Base-by-base conservation (phyloP, 2,797 vertebrate genomes). In the Lagodon rhomboides region DNA sequence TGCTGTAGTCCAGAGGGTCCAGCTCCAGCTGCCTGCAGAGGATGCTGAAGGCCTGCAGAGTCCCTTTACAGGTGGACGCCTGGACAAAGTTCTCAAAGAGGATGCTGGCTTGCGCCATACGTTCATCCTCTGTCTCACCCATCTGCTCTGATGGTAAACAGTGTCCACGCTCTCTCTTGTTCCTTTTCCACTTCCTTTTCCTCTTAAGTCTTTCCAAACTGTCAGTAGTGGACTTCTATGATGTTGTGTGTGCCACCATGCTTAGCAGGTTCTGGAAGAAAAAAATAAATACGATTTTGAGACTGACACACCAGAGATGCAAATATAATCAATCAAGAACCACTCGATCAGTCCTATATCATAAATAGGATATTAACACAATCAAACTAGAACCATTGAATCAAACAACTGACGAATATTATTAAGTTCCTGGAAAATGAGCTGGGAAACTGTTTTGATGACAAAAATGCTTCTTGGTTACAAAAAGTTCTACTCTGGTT, bases 61-160 rank as follows among this genome's bases (percentile, higher is more conserved):
- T 97, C 62, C 97, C 97, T 92, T 99, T 99, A 85, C 98, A 99
- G 0, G 98, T 99, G 75, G 97, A 95, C 0, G 98, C 95, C 93
- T 97, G 96, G 64, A 99, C 94, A n/a, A 99, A 98, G 93, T 96
- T 98, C 94, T 99, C 98, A 79, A 99, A 99, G 50, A 99, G 94
- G 89, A 97, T 97, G 51, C 95, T 93, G n/a, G 96, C 97, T 87
- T 97, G 97, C 30, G 86, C 94, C 59, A 93, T 95, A 20, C 96
- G 96, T 84, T 98, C 97, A 0, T 97, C 96, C 53, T 97, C 96
- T 0, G 95, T 97, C 89, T 98, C 97, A 7, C 95, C 97, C 98
- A 99, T 99, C 89, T 86, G 93, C 76, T 12, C 25, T 12, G 53
- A 60, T 3, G 55, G 16, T 3, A 17, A 50, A 41, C 47, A 5